Base-by-base conservation (phyloP, 2,797 vertebrate species). In the Coracias cyanogaster region DNA sequence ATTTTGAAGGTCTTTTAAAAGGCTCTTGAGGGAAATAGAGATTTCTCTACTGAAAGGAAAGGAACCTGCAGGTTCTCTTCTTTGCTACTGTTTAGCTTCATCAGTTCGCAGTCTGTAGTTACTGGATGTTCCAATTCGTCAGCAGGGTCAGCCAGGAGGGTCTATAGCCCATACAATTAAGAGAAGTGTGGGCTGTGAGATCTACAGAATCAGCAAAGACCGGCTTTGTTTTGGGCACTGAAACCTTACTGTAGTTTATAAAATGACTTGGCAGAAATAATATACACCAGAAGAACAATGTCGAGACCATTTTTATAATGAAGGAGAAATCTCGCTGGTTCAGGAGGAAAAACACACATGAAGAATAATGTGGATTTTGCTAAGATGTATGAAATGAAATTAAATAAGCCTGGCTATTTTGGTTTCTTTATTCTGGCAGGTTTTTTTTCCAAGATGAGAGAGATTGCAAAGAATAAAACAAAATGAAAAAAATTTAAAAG, bases 1-100 rank as follows among this genome's bases (percentile, higher is more conserved):
- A 89, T 91, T 93, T 72, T 48, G 46, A 86, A 80, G 21, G 29
- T 78, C 52, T 94, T 95, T 66, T 21, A 94, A 95, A 82, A 89
- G 51, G 12, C 73, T 94, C 71, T 93, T 83, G 80, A 90, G 89
- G 25, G 49, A 94, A 60, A 84, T 39, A 94, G 4, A 82, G 66
- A 81, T 92, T 89, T 67, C 19, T 87, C 45, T 81, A 39, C 39
- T 46, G 77, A 91, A 93, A 93, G 85, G 84, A 90, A 70, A 82
- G 55, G 74, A 84, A 95, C 54, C 31, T 66, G 54, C 20, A 71
- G 41, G 64, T 79, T 86, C 66, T 90, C 48, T 79, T 65, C 69
- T 39, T 71, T 2, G 17, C 84, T 86, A 49, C 81, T 45, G 28
- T 72, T 93, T 67, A 91, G 65, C 49, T 72, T 58, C 55, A 54